Evolutionary conservation across 2,888 invertebrate genomes (phyloP), one percentile per base, ranked within the genome.

Genomic region (Cerastoderma edule): DNA sequence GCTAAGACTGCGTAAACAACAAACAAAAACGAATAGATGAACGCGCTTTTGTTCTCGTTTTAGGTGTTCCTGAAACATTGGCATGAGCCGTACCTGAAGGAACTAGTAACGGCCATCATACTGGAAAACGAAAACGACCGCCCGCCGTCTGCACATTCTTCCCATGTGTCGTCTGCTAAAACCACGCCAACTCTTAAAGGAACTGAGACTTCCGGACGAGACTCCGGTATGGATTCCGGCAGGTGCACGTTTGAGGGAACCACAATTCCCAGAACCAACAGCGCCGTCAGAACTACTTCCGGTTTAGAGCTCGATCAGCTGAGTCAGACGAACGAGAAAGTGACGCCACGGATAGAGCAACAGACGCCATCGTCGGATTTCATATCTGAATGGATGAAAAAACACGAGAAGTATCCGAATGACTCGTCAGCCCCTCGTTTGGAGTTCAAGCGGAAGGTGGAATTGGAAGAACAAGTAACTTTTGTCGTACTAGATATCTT

Each of bases 1-100:
- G n/a, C n/a, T n/a, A n/a, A n/a, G n/a, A n/a, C n/a, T n/a, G n/a
- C n/a, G n/a, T n/a, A n/a, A n/a, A n/a, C n/a, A n/a, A n/a, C n/a
- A n/a, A n/a, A n/a, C n/a, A n/a, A n/a, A n/a, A n/a, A n/a, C n/a
- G n/a, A n/a, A n/a, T n/a, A n/a, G n/a, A n/a, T n/a, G n/a, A n/a
- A n/a, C n/a, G n/a, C n/a, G n/a, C n/a, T n/a, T n/a, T n/a, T n/a
- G n/a, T n/a, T n/a, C 22, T 16, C 2, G 27, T 3, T 67, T 8
- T 24, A 84, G 83, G 69, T 84, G n/a, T 71, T 67, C 35, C 74
- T 85, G 19, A 67, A 73, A 28, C 72, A 72, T 24, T 84, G 85
- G 83, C 81, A 85, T 54, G 76, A 73, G 22, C 75, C 74, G 0
- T 72, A 78, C 33, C 70, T 85, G n/a, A 72, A 75, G 56, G 79